Evolutionary conservation across 2,888 invertebrate genomes (phyloP), one percentile per base, ranked within the genome.

Genomic region (Dynastes tityus): DNA sequence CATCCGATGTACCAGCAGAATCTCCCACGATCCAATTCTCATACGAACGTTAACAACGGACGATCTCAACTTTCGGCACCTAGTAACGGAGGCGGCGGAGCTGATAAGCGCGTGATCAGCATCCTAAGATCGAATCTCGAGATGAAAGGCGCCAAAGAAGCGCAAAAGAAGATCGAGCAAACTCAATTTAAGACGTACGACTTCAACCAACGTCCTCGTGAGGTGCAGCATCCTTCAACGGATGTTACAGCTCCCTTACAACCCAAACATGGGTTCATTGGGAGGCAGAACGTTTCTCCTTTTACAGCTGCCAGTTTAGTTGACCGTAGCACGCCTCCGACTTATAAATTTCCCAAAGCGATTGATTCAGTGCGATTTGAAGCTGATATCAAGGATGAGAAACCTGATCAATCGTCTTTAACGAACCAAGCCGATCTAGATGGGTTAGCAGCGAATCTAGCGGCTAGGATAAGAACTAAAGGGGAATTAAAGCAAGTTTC

Each of bases 381-480:
- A 80, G 85, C 88, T 37, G 91, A 91, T 82, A 89, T 82, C 32
- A 79, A 77, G 76, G 77, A 71, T 11, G 78, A 82, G 2, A 84
- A 82, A 79, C 80, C 82, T 32, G 80, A 80, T 76, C 74, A 80
- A 27, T 77, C 78, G 8, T 80, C 77, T 13, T 22, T 68, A n/a
- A 63, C 67, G 27, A 78, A 78, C 58, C 73, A 85, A 79, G 83
- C 85, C n/a, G 89, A 90, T 82, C 85, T 89, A 55, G 91, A 92
- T 85, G 91, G 91, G 32, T 85, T 94, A 65, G 93, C 94, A 55
- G 91, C 91, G n/a, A 89, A 91, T 78, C 86, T 92, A 76, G 91
- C 92, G 3, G 93, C 95, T 11, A 91, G 96, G 85, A 96, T 96
- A 85, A 91, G 96, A 82, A 97, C 96, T 2, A 96, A 96, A 89